Evolutionary conservation across 1,140 invertebrate genomes (phyloP).

Genomic region (Drosophila bipectinata): DNA sequence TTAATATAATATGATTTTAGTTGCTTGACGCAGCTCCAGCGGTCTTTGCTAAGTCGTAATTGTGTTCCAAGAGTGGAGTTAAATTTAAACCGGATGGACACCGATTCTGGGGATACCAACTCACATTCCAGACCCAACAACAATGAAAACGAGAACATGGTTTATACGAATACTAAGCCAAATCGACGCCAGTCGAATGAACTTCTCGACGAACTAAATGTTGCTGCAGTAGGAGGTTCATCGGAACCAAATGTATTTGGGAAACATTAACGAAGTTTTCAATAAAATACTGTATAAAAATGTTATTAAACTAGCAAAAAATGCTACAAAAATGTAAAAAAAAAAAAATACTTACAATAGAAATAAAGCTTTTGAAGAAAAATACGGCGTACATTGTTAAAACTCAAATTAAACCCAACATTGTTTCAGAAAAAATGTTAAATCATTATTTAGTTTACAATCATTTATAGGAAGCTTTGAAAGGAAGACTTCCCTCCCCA

Average conservation of each 20-base stretch:
- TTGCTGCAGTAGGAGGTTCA: conserved; percentile 28
- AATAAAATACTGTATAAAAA: not conserved
- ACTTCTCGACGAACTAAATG: conserved; percentile 66
- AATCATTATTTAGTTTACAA: not conserved
- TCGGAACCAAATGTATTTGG: conserved; percentile 65
- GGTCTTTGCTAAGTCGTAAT: conserved; percentile 60
- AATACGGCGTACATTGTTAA: too few relatives aligned
- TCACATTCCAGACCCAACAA: conserved; percentile 22
- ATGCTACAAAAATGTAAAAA: conserved; percentile 72
- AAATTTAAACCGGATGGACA: conserved; percentile 40
- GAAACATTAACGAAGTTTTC: conserved; percentile 56
- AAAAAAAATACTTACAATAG: conserved; percentile 43
- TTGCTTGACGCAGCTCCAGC: conserved; percentile 84
- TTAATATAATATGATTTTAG: conserved; percentile 35
- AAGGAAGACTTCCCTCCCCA: too few relatives aligned
- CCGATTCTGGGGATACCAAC: conserved; percentile 23
- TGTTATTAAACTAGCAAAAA: conserved; percentile 58
- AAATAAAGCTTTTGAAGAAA: conserved; percentile 12
- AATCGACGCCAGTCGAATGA: conserved; percentile 72
- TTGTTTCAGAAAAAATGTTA: not conserved
- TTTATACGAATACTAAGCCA: conserved; percentile 39
- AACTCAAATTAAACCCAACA: not conserved
- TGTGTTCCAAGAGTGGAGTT: conserved; percentile 41
- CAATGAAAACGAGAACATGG: conserved; percentile 43
- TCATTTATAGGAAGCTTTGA: too few relatives aligned